A percentile compares a stretch with the other conserved stretches of the same genome.
Evolutionary conservation across 2,888 invertebrate species (phyloP).

Genomic region (Brassicogethes aeneus): DNA sequence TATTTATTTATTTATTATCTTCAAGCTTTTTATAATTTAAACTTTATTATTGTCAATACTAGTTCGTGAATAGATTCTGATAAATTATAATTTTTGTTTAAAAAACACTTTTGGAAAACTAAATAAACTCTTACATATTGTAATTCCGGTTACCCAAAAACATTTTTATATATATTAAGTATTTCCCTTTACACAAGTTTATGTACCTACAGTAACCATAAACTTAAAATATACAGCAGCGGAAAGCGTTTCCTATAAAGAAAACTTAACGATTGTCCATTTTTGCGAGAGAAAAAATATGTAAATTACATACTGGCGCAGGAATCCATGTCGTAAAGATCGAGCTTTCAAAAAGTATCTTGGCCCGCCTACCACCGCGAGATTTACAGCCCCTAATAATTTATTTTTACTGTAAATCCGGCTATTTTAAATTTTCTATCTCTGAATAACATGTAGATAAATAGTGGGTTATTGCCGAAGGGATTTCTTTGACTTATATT

Average conservation of each 20-base stretch:
- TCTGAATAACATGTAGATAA: neutral
- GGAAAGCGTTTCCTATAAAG: neutral
- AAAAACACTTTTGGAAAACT: too few species aligned
- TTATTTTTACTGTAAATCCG: neutral
- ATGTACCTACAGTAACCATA: too few species aligned
- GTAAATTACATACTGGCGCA: neutral
- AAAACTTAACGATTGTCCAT: neutral
- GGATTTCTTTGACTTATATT: neutral
- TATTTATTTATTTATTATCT: too few species aligned
- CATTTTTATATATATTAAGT: too few species aligned
- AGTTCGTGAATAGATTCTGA: too few species aligned
- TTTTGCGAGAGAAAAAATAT: neutral
- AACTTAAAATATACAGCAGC: neutral
- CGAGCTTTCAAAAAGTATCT: neutral
- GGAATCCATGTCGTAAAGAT: neutral
- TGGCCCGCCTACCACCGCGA: neutral
- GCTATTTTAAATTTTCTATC: neutral
- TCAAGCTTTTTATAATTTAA: too few species aligned
- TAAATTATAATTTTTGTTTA: too few species aligned
- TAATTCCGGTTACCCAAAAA: too few species aligned
- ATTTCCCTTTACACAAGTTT: too few species aligned
- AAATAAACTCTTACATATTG: too few species aligned
- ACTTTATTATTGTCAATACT: too few species aligned
- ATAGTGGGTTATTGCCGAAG: neutral
- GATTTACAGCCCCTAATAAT: neutral